Percentiles rank a stretch among this genome's conserved stretches.
Conservation (phyloP, 2,888 invertebrate genomes). For the Eristalinus sepulchralis region DNA sequence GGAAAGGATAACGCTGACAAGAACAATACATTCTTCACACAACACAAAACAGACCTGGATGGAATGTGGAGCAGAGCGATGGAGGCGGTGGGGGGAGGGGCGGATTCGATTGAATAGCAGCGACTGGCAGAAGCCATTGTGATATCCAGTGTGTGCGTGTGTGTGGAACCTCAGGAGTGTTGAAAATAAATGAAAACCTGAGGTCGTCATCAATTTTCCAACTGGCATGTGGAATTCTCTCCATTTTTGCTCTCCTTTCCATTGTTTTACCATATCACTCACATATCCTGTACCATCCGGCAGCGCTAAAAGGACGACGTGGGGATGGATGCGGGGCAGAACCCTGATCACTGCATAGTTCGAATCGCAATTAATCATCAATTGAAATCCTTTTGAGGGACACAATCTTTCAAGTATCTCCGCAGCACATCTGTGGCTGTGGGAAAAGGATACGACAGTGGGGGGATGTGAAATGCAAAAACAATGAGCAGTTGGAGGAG, state of each 20-base stretch:
- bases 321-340: not conserved
- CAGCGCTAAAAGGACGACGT: too few species aligned
- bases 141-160: not conserved
- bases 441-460: not conserved
- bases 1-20: conserved; percentile 58
- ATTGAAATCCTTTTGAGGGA: conserved; percentile 60
- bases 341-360: conserved; percentile 15
- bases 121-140: not conserved
- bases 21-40: conserved; percentile 48
- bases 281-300: not conserved
- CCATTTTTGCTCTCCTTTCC: not conserved
- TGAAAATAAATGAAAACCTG: conserved; percentile 67
- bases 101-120: not conserved
- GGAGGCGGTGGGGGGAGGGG: not conserved
- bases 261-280: conserved; percentile 4
- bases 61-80: not conserved
- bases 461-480: conserved; percentile 24
- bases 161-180: conserved; percentile 46
- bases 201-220: conserved; percentile 70
- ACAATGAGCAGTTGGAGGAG: conserved; percentile 36
- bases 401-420: conserved; percentile 35
- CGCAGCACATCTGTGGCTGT: not conserved
- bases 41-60: conserved; percentile 10
- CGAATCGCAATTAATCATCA: conserved; percentile 61
- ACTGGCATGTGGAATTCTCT: conserved; percentile 58